Evolutionary conservation across 2,888 invertebrate species (phyloP).

Genomic region (Sinhomidia bicolor): DNA sequence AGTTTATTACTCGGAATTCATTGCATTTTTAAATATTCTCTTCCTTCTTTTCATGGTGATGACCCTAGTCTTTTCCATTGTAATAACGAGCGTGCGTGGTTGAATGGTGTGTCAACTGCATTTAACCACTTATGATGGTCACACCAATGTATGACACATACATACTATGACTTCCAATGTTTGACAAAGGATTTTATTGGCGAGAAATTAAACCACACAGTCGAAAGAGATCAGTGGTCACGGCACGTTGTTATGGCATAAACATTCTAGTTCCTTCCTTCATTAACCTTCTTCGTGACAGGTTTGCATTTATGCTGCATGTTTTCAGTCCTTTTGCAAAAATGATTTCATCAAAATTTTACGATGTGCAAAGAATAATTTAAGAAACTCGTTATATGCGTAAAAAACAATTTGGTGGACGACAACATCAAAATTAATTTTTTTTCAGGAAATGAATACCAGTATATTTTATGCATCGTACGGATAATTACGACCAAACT

Average conservation of each 20-base stretch:
- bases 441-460: too few relatives aligned
- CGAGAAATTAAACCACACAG: background rate
- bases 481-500: too few relatives aligned
- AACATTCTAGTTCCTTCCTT: background rate
- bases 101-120: background rate
- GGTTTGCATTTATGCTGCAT: background rate
- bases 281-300: background rate
- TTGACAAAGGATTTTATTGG: background rate
- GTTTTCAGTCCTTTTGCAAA: too few relatives aligned
- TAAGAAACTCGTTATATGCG: too few relatives aligned
- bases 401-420: too few relatives aligned
- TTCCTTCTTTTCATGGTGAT: background rate
- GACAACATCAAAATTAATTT: too few relatives aligned
- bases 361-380: background rate
- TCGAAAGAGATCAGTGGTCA: background rate
- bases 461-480: too few relatives aligned
- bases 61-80: background rate
- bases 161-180: conserved; percentile 8
- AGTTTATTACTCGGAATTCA: background rate
- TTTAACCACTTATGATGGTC: conserved; percentile 17
- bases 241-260: background rate
- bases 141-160: background rate
- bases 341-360: background rate
- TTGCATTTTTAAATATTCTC: background rate
- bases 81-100: conserved; percentile 8